Evolutionary conservation across 37 sponge, comb jelly and placozoan species (phyloP), one percentile per base, ranked within the genome.

Genomic region (Geodia barretti): DNA sequence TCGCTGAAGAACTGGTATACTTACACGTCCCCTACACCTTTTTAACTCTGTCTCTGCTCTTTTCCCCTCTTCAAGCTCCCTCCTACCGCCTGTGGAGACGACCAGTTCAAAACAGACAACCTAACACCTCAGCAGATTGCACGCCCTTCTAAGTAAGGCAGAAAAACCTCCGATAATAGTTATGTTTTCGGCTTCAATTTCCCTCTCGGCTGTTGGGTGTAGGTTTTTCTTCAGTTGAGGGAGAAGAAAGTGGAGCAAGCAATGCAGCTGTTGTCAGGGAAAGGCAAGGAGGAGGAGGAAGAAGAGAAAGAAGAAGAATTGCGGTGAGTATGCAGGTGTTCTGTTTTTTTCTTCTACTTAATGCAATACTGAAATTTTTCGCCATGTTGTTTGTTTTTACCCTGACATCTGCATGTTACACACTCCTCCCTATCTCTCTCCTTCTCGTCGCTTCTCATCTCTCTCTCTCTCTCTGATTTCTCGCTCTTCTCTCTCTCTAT

Each of bases 221-320:
- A 47, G 54, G 54, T 32, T 0, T 84, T 84, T 68, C 78, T 78
- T 34, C 0, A 3, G 8, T 63, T 84, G 29, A 77, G 62, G 31
- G 72, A 68, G 24, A 39, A 39, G 62, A n/a, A 4, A 41, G 35
- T 84, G 58, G 24, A 68, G 39, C n/a, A 75, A 37, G 31, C 24
- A 7, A 47, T 83, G 61, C 60, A 42, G 1, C 3, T 21, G 20
- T 42, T 33, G 29, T 33, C 35, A 5, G 60, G 38, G 14, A 4
- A 14, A 60, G 33, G 11, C 20, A 68, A 68, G 29, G 24, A 33
- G 61, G 2, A 29, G 62, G 70, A 14, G 29, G 38, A 38, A 30
- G 21, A 70, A 21, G 70, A 36, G 34, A 70, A 35, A 64, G 65
- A 64, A 26, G 5, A 29, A 73, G 28, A 73, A 20, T 73, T 37